Evolutionary conservation across 1,140 invertebrate species (phyloP), one percentile per base, ranked within the genome.

Genomic region (Berghia stephanieae): DNA sequence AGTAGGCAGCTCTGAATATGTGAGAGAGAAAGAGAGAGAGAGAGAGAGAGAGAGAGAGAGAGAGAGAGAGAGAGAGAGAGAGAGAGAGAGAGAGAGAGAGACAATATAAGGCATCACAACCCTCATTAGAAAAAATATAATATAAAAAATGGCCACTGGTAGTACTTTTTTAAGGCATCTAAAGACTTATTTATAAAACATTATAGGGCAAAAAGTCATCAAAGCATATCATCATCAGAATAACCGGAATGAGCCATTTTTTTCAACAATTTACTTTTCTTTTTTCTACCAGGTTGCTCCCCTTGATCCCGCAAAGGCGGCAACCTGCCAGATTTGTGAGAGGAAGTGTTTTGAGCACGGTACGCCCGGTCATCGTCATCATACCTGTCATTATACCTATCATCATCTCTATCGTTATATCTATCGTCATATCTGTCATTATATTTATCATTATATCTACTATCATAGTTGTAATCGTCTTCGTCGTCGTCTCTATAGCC

Each of bases 221-320:
- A 18, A 38, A 13, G 68, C 66, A 8, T 43, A 21, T 79, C 75
- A 69, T 75, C 71, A 44, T 44, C 73, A 68, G n/a, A n/a, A n/a
- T 82, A 70, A 34, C 79, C 60, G 3, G 73, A 21, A 63, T 68
- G 52, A 18, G 76, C 79, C 43, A 81, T 46, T 63, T 79, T 82
- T 69, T 82, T 82, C 74, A 82, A 76, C 27, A 83, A 76, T 57
- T 78, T 80, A 69, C 79, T 82, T 67, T 82, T 83, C 75, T 82
- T 83, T 49, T 81, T 81, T 69, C 68, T 79, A 42, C 75, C 66
- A 57, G 36, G 42, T 16, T 72, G 40, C 63, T 72, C 44, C 4
- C 31, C 74, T 46, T 55, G 42, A 63, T 79, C 68, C 44, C n/a
- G 10, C 27, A 82, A 43, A 13, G 82, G 79, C 44, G 81, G 81